Base-by-base conservation (phyloP, 2,888 invertebrate genomes). In the Heliothis peltigera region DNA sequence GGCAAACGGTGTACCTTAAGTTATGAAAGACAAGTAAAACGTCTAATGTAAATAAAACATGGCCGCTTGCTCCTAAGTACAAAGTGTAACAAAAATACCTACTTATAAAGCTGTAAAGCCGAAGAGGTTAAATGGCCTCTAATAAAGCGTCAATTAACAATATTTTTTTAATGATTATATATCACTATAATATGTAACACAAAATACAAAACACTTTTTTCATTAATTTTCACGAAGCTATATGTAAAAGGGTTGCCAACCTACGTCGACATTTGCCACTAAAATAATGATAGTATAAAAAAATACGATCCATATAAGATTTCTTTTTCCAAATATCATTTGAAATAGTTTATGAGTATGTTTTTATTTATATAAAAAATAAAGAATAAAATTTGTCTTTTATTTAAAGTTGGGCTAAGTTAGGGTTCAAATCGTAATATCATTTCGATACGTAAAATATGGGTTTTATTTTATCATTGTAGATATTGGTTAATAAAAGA, bases 171-270 rank as follows among this genome's bases (percentile, higher is more conserved):
- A n/a, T n/a, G n/a, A n/a, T n/a, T n/a, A n/a, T n/a, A n/a, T n/a
- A n/a, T n/a, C n/a, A n/a, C n/a, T n/a, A n/a, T n/a, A n/a, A n/a
- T n/a, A n/a, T n/a, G n/a, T n/a, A n/a, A n/a, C n/a, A n/a, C n/a
- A n/a, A n/a, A n/a, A n/a, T n/a, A n/a, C n/a, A n/a, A n/a, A n/a
- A n/a, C n/a, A n/a, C n/a, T n/a, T n/a, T n/a, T n/a, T n/a, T n/a
- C n/a, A n/a, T n/a, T n/a, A n/a, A n/a, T n/a, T n/a, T n/a, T n/a
- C n/a, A n/a, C 80, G 66, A 80, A 80, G 80, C 78, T 79, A 80
- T 81, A 76, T 67, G 44, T 75, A 80, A 84, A 84, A 87, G 83
- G 82, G 81, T 82, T 62, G 42, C 59, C 51, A 70, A 59, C 70
- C 65, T 71, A 56, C 48, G 52, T 57, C 73, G 65, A 72, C 75